phyloP scores from a whole-genome alignment of 2,113 vertebrate genomes.

The Psilopsiagon aurifrons region DNA sequence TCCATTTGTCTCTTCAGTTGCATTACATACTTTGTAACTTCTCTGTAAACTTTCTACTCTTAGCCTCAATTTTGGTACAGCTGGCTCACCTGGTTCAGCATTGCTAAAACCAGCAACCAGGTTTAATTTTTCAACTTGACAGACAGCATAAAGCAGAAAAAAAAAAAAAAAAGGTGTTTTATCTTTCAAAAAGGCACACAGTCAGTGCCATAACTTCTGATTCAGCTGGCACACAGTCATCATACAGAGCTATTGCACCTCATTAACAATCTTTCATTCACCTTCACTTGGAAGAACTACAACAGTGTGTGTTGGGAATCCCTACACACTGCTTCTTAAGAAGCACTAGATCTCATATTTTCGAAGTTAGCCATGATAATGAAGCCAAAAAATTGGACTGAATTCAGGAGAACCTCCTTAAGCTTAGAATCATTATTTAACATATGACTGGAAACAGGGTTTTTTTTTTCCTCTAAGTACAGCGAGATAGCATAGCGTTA shows the following conservation, averaged over 20 bases:
- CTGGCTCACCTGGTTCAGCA: not conserved
- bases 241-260: not conserved
- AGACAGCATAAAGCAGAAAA: not conserved
- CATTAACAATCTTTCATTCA: not conserved
- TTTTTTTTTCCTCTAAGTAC: not conserved
- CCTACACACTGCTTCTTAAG: not conserved
- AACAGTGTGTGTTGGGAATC: accelerated
- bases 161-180: not conserved
- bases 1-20: not conserved
- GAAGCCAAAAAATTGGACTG: not conserved
- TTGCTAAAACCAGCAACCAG: not conserved
- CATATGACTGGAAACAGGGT: not conserved
- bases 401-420: not conserved
- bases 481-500: not conserved
- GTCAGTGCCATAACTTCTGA: not conserved
- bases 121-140: not conserved
- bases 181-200: not conserved
- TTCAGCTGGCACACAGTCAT: not conserved
- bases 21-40: not conserved
- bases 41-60: not conserved
- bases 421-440: not conserved
- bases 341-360: not conserved
- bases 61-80: not conserved
- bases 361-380: not conserved
- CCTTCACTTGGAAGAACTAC: not conserved